These are phyloP conservation scores for Sinosuthora webbiana DNA, from an alignment of 2,113 vertebrate genomes.

Conservation along the genomic window DNA sequence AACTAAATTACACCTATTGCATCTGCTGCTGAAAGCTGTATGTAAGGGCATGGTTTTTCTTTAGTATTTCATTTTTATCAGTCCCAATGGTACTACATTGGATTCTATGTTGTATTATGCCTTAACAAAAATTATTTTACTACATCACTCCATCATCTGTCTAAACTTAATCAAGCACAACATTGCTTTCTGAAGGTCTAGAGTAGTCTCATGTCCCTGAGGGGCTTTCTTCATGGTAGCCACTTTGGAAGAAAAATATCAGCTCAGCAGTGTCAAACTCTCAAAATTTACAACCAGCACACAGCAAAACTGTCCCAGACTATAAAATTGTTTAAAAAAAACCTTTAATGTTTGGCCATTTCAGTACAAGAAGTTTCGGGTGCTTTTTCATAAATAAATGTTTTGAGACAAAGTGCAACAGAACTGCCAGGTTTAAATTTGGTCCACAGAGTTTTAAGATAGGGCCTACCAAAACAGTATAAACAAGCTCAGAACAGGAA, in stretches of 20 bases:
- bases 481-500: background rate
- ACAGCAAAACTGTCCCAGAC: background rate
- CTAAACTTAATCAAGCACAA: conserved; percentile 68
- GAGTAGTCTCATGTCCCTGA: background rate
- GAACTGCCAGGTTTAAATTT: background rate
- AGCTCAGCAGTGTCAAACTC: background rate
- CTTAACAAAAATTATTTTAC: conserved; percentile 68
- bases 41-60: conserved; percentile 9
- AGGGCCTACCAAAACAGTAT: background rate
- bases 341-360: background rate
- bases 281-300: conserved; percentile 1
- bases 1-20: conserved; percentile 49
- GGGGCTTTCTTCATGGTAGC: conserved; percentile 28
- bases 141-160: conserved; percentile 66
- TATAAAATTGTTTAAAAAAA: background rate
- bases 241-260: conserved; percentile 55
- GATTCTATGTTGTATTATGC: conserved; percentile 30
- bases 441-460: background rate
- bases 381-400: background rate
- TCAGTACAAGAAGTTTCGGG: background rate
- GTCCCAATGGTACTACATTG: conserved; percentile 12
- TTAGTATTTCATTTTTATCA: conserved; percentile 56
- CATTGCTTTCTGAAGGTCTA: conserved; percentile 57
- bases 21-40: conserved; percentile 39
- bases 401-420: background rate